Evolutionary conservation across 2,888 invertebrate species (phyloP).

Genomic region (Pachycephus smyrnensis): DNA sequence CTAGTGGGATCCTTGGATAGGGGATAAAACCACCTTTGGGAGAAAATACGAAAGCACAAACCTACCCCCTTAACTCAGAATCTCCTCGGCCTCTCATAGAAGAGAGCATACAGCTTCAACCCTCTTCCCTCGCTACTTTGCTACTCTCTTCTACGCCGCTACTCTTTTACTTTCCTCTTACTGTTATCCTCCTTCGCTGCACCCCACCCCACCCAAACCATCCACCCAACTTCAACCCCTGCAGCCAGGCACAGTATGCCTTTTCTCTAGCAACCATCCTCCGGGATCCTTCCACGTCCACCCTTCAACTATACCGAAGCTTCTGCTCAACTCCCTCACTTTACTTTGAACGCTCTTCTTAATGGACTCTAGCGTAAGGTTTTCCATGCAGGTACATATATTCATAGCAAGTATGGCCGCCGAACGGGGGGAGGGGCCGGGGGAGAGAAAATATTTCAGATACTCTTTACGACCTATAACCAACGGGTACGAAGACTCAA

Average conservation of each 20-base stretch:
- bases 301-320: conserved; percentile 6
- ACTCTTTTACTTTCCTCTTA: background rate
- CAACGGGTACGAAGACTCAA: background rate
- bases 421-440: background rate
- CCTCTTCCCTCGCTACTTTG: background rate
- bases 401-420: background rate
- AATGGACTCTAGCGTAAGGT: conserved; percentile 19
- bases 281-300: background rate
- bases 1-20: conserved; percentile 18
- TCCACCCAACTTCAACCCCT: background rate
- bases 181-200: background rate
- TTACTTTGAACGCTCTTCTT: conserved; percentile 23
- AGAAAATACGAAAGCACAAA: conserved; percentile 9
- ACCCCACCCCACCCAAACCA: background rate
- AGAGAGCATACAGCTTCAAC: background rate
- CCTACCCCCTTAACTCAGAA: background rate
- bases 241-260: background rate
- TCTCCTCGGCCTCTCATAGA: background rate
- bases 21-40: conserved; percentile 14
- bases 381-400: background rate
- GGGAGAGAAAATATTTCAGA: background rate
- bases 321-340: conserved; percentile 7
- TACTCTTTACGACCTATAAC: conserved; percentile 5
- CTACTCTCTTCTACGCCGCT: background rate
- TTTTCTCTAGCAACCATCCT: background rate